Base-by-base conservation (phyloP, 92 coral and sea anemone species). In the Umimayanthus chanpuru region DNA sequence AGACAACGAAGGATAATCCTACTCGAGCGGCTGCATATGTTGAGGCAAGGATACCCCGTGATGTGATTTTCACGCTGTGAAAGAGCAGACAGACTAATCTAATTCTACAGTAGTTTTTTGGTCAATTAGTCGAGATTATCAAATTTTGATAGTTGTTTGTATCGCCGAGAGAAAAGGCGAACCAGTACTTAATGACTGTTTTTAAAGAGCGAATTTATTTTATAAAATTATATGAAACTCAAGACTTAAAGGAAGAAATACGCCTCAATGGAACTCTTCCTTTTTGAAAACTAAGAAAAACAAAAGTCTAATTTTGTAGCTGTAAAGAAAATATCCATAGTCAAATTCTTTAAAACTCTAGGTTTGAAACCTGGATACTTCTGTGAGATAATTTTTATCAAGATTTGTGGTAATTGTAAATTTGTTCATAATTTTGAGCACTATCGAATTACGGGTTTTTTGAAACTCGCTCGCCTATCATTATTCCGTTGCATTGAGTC, bases 1-100 rank as follows among this genome's bases (percentile, higher is more conserved):
- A 93, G 94, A n/a, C 99, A 97, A 74, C 71, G 98, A 68, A 87
- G 94, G 20, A 93, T 95, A 50, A 97, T 97, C 40, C 90, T 97
- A 25, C 86, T 97, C 1, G 96, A 97, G 30, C 93, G 96, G 25
- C 93, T 96, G 12, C 92, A 91, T 61, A 86, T 90, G 85, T 80
- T 97, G 29, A 89, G 96, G 64, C 98, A 95, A 81, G 94, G 98
- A 2, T 92, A 94, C 40, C 74, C 93, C 16, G 90, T 94, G 4
- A 88, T 95, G 94, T 93, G 80, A 91, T 4, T 29, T 83, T 32
- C 87, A 41, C 29, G 65, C 87, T 70, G 77, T 14, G 87, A 68
- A 26, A 23, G 47, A 29, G 43, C 43, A 70, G 65, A 26, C n/a
- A 26, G 67, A 29, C 40, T 68, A 43, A 70, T 44, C 76, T 3